A percentile compares a stretch with the other conserved stretches of the same genome.
phyloP scores from a whole-genome alignment of 92 coral and sea anemone species.

The Bergia puertoricense region DNA sequence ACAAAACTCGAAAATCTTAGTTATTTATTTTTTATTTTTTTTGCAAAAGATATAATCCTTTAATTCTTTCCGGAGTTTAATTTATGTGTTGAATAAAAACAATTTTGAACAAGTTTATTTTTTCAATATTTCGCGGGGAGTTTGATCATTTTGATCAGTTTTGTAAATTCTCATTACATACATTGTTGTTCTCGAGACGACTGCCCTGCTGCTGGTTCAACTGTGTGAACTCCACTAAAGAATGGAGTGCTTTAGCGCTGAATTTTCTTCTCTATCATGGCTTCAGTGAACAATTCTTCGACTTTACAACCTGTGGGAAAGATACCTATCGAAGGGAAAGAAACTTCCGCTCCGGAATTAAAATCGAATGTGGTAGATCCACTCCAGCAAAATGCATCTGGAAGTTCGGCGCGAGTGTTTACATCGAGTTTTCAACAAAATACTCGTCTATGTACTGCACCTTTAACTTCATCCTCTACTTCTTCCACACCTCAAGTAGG shows the following conservation, averaged over 20 bases:
- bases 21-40: too few relatives aligned
- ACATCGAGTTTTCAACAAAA: slow-evolving; percentile 39
- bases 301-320: slow-evolving; percentile 9
- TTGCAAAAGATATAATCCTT: too few relatives aligned
- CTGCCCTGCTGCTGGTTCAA: slow-evolving; percentile 3
- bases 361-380: slow-evolving; percentile 16
- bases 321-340: slow-evolving; percentile 22
- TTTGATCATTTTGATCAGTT: background rate
- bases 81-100: too few relatives aligned
- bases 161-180: slow-evolving; percentile 11
- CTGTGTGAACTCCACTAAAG: slow-evolving; percentile 25
- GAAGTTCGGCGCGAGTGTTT: slow-evolving; percentile 27
- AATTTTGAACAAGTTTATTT: background rate
- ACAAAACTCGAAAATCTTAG: background rate
- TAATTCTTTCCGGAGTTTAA: background rate
- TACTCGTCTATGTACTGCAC: slow-evolving; percentile 25
- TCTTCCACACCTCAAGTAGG: slow-evolving; percentile 42
- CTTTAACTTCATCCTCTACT: slow-evolving; percentile 25
- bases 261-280: slow-evolving; percentile 11
- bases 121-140: background rate
- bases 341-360: slow-evolving; percentile 12
- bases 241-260: slow-evolving; percentile 19
- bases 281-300: slow-evolving; percentile 33
- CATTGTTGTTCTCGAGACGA: background rate
- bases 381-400: slow-evolving; percentile 20